A percentile compares a stretch with the other conserved stretches of the same genome.
These are phyloP conservation scores for Harpalus rubripes DNA, from an alignment of 2,888 invertebrate species.

Conservation along the genomic window DNA sequence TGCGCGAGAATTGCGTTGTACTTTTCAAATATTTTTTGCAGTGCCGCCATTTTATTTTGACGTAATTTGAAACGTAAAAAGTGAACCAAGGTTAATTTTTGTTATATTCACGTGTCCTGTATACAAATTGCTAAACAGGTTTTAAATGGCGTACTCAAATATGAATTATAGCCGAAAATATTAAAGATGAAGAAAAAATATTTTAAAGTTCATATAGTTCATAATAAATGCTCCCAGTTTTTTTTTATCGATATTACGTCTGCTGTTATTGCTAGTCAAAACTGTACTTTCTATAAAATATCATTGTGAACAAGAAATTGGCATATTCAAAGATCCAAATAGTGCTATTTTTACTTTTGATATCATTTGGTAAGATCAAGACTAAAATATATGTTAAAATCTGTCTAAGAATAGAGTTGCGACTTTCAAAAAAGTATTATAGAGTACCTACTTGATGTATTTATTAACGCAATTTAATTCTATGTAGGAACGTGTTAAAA, in stretches of 20 bases:
- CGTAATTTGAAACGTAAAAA: slow-evolving; percentile 60
- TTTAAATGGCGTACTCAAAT: slow-evolving; percentile 13
- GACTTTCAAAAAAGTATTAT: no score
- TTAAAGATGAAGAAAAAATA: background rate
- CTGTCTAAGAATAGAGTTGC: no score
- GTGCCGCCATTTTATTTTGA: slow-evolving; percentile 47
- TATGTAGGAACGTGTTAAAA: background rate
- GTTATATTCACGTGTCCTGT: slow-evolving; percentile 62
- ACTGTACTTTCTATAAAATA: no score
- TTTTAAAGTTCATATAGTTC: background rate
- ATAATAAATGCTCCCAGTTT: background rate
- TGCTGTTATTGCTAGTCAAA: no score
- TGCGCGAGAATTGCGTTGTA: slow-evolving; percentile 6
- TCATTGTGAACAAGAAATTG: no score
- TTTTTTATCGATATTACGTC: no score
- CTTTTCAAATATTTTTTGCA: slow-evolving; percentile 15
- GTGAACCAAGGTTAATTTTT: slow-evolving; percentile 58
- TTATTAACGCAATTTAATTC: no score
- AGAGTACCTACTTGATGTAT: no score
- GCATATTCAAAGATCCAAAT: no score
- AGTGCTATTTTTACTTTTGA: no score
- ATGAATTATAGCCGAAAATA: slow-evolving; percentile 3
- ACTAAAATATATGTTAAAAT: no score
- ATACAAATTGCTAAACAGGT: slow-evolving; percentile 39
- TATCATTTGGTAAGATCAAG: no score